phyloP scores from a whole-genome alignment of 2,888 invertebrate genomes.

The Thymelicus acteon region DNA sequence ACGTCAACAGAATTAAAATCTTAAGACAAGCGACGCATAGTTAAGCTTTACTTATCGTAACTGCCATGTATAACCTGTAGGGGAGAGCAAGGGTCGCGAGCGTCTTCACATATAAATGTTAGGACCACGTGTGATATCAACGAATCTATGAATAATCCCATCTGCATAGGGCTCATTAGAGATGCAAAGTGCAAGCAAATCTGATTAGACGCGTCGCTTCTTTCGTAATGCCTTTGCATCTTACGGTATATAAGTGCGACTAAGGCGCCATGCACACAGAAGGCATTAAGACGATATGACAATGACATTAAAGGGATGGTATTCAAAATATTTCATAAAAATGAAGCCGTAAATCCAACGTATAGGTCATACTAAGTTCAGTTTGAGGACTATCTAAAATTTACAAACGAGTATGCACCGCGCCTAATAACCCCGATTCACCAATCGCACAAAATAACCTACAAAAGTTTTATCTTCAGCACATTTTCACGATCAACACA shows the following conservation, averaged over 20 bases:
- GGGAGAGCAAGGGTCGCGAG: slow-evolving; percentile 34
- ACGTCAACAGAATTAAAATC: background rate
- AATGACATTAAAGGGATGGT: too few species aligned
- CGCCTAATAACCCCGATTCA: background rate
- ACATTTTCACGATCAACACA: slow-evolving; percentile 6
- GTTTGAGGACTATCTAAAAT: too few species aligned
- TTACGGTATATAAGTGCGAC: slow-evolving; percentile 20
- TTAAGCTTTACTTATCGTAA: slow-evolving; percentile 14
- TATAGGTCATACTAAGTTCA: too few species aligned
- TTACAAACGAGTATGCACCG: background rate
- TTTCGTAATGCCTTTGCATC: slow-evolving; percentile 29
- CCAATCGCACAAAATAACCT: background rate
- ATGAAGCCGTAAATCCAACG: too few species aligned
- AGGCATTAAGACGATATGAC: too few species aligned
- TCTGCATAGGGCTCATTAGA: slow-evolving; percentile 46
- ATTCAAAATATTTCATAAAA: too few species aligned
- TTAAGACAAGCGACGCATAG: background rate
- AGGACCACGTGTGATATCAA: slow-evolving; percentile 36
- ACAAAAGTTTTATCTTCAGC: background rate
- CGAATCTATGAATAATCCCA: slow-evolving; percentile 41
- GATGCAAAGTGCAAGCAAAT: slow-evolving; percentile 41
- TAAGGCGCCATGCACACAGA: slow-evolving; percentile 2
- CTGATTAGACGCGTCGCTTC: slow-evolving; percentile 40
- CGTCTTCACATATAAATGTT: slow-evolving; percentile 32
- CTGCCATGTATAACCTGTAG: slow-evolving; percentile 9